These are phyloP conservation scores for Periparus ater DNA, from an alignment of 2,797 vertebrate species.

Conservation along the genomic window DNA sequence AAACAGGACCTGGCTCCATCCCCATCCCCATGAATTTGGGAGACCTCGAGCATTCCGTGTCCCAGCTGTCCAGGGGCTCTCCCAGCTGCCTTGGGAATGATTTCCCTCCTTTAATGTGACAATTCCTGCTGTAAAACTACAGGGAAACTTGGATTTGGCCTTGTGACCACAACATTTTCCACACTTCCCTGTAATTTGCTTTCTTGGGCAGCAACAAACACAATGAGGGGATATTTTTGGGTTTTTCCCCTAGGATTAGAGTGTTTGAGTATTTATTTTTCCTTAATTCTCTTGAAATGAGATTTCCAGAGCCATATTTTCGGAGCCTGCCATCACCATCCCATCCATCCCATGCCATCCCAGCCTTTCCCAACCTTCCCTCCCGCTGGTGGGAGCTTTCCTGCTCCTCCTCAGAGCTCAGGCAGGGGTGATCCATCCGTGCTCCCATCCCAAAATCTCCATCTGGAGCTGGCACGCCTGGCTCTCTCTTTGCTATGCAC, in stretches of 20 bases:
- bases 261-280: fast-evolving
- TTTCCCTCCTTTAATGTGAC: fast-evolving
- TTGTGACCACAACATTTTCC: background rate
- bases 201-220: background rate
- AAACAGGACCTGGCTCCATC: background rate
- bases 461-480: background rate
- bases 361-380: background rate
- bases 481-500: constrained; percentile 39
- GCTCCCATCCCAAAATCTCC: background rate
- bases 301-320: background rate
- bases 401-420: background rate
- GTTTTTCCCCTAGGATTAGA: background rate
- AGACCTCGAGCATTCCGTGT: fast-evolving
- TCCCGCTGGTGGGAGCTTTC: background rate
- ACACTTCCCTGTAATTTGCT: background rate
- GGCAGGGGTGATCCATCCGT: background rate
- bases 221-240: fast-evolving
- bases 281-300: background rate
- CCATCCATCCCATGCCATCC: fast-evolving
- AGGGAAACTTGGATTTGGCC: background rate
- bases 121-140: background rate
- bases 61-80: background rate
- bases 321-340: background rate
- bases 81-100: background rate
- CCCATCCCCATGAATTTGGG: fast-evolving